Base-by-base conservation (phyloP, 2,888 invertebrate genomes). In the Xylota sylvarum region DNA sequence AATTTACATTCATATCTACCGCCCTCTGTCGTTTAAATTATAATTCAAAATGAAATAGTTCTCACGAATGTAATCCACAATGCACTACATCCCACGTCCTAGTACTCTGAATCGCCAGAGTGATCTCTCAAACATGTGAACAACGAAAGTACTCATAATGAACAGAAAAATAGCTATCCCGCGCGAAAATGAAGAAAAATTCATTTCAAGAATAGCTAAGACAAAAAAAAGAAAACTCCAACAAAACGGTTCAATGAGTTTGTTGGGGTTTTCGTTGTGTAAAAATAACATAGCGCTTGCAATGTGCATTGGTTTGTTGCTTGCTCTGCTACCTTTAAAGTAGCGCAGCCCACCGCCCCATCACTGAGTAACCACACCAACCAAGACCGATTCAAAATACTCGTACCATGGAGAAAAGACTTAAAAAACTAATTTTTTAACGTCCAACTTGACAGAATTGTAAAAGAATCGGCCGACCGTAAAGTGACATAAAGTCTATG, bases 71-170 rank as follows among this genome's bases (percentile, higher is more conserved):
- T 70, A 50, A 64, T 56, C 23, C 56, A 77, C 77, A 77, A 35
- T 82, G 77, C 64, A 72, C 58, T 72, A 67, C 60, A 84, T 84
- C 79, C 84, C 84, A 84, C 69, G 84, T 46, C 79, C 84, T 40
- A 84, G 69, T 74, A 70, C 69, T 79, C 84, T 56, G 43, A 70
- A 79, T 79, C 62, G 32, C 37, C 23, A 37, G 48, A 40, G 32
- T 46, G 55, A 72, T 50, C 62, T 43, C 69, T 50, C 58, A 56
- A 60, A 70, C 70, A 77, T 56, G 56, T 46, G 35, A 76, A 65
- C 43, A 23, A 52, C 30, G 62, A 52, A 62, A 52, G 65, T 67
- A 23, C 14, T 73, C 60, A 30, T 62, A 73, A 73, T 37, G 40
- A 50, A 60, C 46, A 32, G 5, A 52, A 6, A 17, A 27, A 32